Base-by-base conservation (phyloP, 2,888 invertebrate genomes). In the Vandiemenella viatica region DNA sequence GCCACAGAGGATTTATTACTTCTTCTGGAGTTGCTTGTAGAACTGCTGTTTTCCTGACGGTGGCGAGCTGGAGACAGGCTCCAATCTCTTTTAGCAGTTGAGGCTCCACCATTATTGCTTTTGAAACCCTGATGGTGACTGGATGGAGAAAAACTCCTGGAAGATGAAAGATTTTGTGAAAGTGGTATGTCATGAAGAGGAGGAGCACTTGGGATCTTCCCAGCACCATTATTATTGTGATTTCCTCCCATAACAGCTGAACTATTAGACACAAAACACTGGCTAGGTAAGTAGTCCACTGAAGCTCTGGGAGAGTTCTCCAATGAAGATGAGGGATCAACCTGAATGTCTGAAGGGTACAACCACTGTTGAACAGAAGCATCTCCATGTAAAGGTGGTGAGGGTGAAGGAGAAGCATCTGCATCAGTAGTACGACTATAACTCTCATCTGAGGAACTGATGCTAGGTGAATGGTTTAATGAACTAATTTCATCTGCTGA, bases 401-500 rank as follows among this genome's bases (percentile, higher is more conserved):
- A 71, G 4, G 73, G 73, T 3, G 72, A 72, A 10, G 72, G 76
- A 4, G 64, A 63, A 23, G 63, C 61, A 54, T 77, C 76, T 22
- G 78, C 85, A 60, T 83, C 83, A 0, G 84, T 85, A 4, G 85
- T 85, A 57, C 85, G 75, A 38, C 84, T 83, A 61, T 83, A 86
- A 65, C 85, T 85, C 65, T 87, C 87, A 61, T 87, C 86, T 0
- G 86, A 87, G 48, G 86, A 86, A 63, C 83, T 84, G 54, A 86
- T 79, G 61, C 83, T 84, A 1, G 86, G 84, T 6, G 85, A 85
- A 58, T 84, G 80, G 46, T 85, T 85, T 8, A 85, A 69, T 0
- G 85, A 85, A 59, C 84, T 85, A 20, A 86, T 75, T 64, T 87
- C 87, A 62, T 87, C 85, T 1, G 85, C 86, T 3, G 85, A 87